These are phyloP conservation scores for Mesocentrotus franciscanus DNA, from an alignment of 53 echinoderm and acorn worm species.

Conservation along the genomic window DNA sequence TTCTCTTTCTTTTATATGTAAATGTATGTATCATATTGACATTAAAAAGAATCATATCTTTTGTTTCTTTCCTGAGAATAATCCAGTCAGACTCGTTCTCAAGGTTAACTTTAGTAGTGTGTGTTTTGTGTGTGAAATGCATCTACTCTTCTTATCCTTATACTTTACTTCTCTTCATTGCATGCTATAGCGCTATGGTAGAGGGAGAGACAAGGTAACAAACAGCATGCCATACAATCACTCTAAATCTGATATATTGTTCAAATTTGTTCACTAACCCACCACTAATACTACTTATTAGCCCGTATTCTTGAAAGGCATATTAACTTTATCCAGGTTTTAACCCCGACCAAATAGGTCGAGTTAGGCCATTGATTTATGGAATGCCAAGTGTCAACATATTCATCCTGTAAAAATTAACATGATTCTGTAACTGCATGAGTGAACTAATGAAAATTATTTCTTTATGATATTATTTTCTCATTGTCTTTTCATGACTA, in stretches of 20 bases:
- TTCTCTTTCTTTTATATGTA: not conserved
- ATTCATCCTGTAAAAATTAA: too few species aligned
- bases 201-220: slow-evolving; percentile 86
- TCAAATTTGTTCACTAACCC: slow-evolving; percentile 10
- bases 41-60: not conserved
- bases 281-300: not conserved
- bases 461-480: too few species aligned
- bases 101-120: not conserved
- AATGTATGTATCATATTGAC: not conserved
- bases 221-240: slow-evolving; percentile 41
- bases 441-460: too few species aligned
- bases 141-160: not conserved
- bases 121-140: slow-evolving; percentile 31
- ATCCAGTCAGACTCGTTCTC: not conserved
- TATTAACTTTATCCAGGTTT: too few species aligned
- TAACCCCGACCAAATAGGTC: too few species aligned
- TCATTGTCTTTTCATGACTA: too few species aligned
- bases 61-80: not conserved
- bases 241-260: not conserved
- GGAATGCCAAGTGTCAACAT: too few species aligned
- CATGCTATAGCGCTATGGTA: slow-evolving; percentile 80
- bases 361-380: too few species aligned
- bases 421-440: too few species aligned
- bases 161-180: slow-evolving; percentile 31
- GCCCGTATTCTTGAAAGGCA: too few species aligned